A percentile compares a stretch with the other conserved stretches of the same genome.
These are phyloP conservation scores for Panonychus citri DNA, from an alignment of 1,140 invertebrate species.

Conservation along the genomic window DNA sequence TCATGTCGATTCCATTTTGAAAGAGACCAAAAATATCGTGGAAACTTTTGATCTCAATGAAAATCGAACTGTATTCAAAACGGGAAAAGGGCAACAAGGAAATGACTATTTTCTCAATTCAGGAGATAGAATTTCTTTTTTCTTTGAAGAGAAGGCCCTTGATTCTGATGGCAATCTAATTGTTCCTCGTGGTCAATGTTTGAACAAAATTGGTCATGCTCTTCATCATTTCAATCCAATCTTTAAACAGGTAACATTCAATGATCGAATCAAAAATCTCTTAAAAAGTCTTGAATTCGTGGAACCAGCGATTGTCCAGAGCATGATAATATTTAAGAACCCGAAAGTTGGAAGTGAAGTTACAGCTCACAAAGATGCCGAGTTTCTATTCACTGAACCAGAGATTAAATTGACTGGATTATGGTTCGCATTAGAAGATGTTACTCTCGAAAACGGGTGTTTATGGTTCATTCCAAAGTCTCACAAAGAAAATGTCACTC, in stretches of 20 bases:
- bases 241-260: slow-evolving; percentile 59
- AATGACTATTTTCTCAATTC: slow-evolving; percentile 63
- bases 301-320: slow-evolving; percentile 66
- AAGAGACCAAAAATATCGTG: background rate
- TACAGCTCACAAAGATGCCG: slow-evolving; percentile 57
- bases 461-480: slow-evolving; percentile 74
- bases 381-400: slow-evolving; percentile 27
- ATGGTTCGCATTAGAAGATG: slow-evolving; percentile 32
- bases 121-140: slow-evolving; percentile 70
- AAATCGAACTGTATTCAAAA: slow-evolving; percentile 6
- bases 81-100: background rate
- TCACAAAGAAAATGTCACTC: slow-evolving; percentile 26
- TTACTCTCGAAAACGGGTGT: slow-evolving; percentile 70
- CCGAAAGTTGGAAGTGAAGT: slow-evolving; percentile 59
- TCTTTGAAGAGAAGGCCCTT: slow-evolving; percentile 66
- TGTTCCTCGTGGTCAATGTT: slow-evolving; percentile 37
- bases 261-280: slow-evolving; percentile 46
- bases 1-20: background rate
- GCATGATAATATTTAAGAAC: slow-evolving; percentile 97
- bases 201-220: slow-evolving; percentile 75
- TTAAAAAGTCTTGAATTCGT: slow-evolving; percentile 32
- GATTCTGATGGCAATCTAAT: slow-evolving; percentile 39
- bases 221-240: slow-evolving; percentile 59
- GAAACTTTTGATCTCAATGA: background rate
- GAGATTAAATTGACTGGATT: slow-evolving; percentile 24